phyloP scores from a whole-genome alignment of 2,888 invertebrate genomes.

The Tethea ocularis region DNA sequence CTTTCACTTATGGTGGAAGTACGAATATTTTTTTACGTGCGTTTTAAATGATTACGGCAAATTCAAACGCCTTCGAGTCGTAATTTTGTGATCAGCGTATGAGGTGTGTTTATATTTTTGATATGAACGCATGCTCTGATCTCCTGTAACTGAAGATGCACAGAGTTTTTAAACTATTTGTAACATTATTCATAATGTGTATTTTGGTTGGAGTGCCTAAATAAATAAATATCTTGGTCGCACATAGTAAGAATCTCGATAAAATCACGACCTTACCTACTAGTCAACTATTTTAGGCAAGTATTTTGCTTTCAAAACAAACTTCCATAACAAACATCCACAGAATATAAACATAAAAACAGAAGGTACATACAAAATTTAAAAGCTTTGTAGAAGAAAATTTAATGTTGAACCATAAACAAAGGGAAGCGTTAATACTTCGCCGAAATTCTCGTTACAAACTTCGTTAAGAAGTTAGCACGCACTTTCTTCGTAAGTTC shows the following conservation, averaged over 20 bases:
- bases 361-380: slow-evolving; percentile 19
- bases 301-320: not conserved
- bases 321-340: not conserved
- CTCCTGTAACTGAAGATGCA: too few species aligned
- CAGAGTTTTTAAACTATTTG: too few species aligned
- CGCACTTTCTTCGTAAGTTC: slow-evolving; percentile 23
- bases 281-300: not conserved
- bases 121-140: too few species aligned
- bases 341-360: slow-evolving; percentile 12
- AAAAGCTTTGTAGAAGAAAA: slow-evolving; percentile 17
- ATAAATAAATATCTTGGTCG: too few species aligned
- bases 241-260: not conserved
- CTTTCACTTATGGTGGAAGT: too few species aligned
- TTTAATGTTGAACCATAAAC: slow-evolving; percentile 36
- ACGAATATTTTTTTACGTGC: too few species aligned
- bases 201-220: too few species aligned
- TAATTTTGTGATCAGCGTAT: too few species aligned
- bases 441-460: slow-evolving; percentile 35
- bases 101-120: too few species aligned
- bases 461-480: slow-evolving; percentile 40
- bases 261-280: not conserved
- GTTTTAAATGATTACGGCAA: too few species aligned
- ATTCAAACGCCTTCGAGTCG: too few species aligned
- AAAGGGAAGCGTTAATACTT: slow-evolving; percentile 31
- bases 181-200: too few species aligned